Evolutionary conservation across 2,888 invertebrate species (phyloP).

Genomic region (Sesia apiformis): DNA sequence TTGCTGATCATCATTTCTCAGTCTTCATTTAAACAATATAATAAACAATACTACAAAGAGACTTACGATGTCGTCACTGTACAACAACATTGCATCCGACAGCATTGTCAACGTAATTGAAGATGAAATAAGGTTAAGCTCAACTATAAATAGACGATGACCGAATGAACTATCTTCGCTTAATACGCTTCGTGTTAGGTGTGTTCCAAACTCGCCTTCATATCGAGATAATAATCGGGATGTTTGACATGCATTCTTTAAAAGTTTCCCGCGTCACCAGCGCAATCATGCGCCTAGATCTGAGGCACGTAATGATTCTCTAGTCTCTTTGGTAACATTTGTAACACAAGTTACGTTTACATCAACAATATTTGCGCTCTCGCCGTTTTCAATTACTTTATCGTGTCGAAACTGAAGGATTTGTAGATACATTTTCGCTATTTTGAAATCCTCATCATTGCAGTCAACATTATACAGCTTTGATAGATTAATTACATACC

Average conservation of each 20-base stretch:
- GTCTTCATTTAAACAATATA: neutral
- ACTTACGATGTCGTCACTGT: neutral
- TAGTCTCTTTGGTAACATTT: neutral
- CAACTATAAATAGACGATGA: conserved; percentile 1
- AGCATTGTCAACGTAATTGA: conserved; percentile 17
- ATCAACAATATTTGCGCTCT: neutral
- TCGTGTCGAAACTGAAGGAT: too few species aligned
- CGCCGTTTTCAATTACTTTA: neutral
- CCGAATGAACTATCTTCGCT: neutral
- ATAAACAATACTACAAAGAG: neutral
- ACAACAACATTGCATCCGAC: conserved; percentile 3
- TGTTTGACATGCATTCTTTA: neutral
- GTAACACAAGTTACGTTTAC: neutral
- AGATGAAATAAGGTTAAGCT: conserved; percentile 10
- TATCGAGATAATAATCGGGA: too few species aligned
- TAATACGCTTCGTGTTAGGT: neutral
- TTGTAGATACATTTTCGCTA: too few species aligned
- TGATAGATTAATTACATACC: neutral
- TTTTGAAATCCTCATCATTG: too few species aligned
- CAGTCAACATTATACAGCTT: too few species aligned
- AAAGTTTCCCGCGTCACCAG: neutral
- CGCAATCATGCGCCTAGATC: neutral
- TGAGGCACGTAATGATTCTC: neutral
- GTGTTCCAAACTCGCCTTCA: too few species aligned
- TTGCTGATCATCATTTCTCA: neutral